These are phyloP conservation scores for Leptatherina wallacei DNA, from an alignment of 2,797 vertebrate genomes.

Conservation along the genomic window DNA sequence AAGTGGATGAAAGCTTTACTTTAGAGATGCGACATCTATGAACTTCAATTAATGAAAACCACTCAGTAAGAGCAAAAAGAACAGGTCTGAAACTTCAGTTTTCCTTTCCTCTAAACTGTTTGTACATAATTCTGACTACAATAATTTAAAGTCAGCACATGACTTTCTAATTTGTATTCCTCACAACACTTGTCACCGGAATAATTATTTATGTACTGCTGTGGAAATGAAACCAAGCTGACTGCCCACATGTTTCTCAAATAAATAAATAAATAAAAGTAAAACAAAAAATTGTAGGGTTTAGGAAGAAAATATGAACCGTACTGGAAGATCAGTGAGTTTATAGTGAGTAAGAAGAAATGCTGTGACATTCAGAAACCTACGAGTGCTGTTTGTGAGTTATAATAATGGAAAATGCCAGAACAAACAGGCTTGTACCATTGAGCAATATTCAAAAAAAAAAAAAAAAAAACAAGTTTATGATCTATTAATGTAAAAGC, in stretches of 20 bases:
- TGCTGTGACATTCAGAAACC: background rate
- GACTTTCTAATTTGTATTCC: background rate
- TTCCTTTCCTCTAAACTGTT: too few species aligned
- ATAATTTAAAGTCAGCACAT: background rate
- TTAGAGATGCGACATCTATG: background rate
- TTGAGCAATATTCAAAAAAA: background rate
- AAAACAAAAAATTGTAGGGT: background rate
- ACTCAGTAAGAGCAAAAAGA: background rate
- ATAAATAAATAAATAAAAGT: background rate
- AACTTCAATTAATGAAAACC: background rate
- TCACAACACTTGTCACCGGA: background rate
- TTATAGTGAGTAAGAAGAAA: background rate
- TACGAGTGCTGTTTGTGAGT: background rate
- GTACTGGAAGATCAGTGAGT: background rate
- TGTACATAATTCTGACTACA: too few species aligned
- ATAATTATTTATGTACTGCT: background rate
- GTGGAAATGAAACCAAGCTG: background rate
- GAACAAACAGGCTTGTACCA: background rate
- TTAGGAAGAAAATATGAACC: background rate
- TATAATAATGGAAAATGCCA: background rate
- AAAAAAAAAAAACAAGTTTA: background rate
- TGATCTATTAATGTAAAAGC: background rate
- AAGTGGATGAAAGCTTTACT: conserved; percentile 22
- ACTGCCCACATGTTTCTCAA: background rate
- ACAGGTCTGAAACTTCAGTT: background rate